Conservation (phyloP, 2,113 vertebrate species). For the Crotophaga sulcirostris region DNA sequence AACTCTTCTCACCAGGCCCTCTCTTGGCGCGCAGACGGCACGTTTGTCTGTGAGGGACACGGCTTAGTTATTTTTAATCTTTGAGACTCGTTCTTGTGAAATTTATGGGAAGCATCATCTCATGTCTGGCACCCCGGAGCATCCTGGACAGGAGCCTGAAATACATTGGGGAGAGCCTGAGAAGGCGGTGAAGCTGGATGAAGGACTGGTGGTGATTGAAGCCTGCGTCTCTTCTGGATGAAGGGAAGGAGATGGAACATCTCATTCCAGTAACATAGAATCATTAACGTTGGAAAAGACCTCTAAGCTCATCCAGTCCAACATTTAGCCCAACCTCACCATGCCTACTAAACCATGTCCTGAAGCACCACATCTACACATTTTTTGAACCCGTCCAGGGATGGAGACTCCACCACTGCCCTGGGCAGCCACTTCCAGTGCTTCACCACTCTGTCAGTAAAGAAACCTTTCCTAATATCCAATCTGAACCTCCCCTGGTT, state of each 20-base stretch:
- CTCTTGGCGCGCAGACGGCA: constrained; percentile 16
- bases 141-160: not conserved
- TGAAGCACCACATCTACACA: too few relatives aligned
- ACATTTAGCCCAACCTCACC: too few relatives aligned
- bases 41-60: constrained; percentile 48
- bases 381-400: too few relatives aligned
- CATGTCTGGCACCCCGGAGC: not conserved
- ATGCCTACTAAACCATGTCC: too few relatives aligned
- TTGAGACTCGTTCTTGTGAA: constrained; percentile 5
- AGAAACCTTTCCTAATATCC: too few relatives aligned
- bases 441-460: too few relatives aligned
- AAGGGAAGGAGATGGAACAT: not conserved
- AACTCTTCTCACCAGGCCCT: constrained; percentile 56
- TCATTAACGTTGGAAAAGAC: too few relatives aligned
- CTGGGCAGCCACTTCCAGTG: too few relatives aligned
- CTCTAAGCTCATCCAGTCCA: too few relatives aligned
- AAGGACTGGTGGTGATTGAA: not conserved
- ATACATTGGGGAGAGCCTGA: not conserved
- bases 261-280: not conserved
- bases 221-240: not conserved
- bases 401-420: too few relatives aligned
- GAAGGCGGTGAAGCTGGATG: not conserved
- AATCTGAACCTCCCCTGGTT: too few relatives aligned
- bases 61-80: constrained; percentile 61
- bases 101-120: constrained; percentile 32